A percentile compares a stretch with the other conserved stretches of the same genome.
phyloP scores from a whole-genome alignment of 2,797 vertebrate species.

The Lateolabrax maculatus region DNA sequence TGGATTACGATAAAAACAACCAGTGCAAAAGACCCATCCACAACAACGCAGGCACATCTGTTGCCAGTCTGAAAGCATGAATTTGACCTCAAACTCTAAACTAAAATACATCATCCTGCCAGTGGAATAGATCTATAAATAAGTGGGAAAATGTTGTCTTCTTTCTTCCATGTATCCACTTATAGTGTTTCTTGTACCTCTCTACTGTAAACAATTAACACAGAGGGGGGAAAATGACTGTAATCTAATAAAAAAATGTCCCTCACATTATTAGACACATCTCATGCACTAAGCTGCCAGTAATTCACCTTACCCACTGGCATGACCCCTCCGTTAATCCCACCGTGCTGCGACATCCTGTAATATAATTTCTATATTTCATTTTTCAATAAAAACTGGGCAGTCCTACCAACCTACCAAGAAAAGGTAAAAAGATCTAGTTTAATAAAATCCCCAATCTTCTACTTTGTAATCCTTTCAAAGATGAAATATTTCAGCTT shows the following conservation, averaged over 20 bases:
- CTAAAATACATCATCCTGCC: not conserved
- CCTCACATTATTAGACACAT: conserved; percentile 34
- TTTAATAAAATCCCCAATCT: not conserved
- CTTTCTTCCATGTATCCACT: not conserved
- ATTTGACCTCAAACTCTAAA: not conserved
- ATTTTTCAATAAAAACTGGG: conserved; percentile 17
- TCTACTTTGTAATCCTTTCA: not conserved
- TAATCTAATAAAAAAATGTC: conserved; percentile 36
- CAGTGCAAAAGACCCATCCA: not conserved
- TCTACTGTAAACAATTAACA: not conserved
- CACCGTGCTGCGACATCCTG: conserved; percentile 8
- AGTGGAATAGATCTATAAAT: not conserved
- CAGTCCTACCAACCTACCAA: not conserved
- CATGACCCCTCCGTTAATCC: conserved; percentile 54
- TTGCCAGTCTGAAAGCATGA: too few relatives aligned
- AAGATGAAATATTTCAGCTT: not conserved
- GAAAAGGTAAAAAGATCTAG: not conserved
- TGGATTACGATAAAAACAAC: not conserved
- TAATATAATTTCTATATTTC: conserved; percentile 8
- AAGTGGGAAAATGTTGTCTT: not conserved
- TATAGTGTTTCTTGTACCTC: not conserved
- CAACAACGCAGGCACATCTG: not conserved
- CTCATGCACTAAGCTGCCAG: conserved; percentile 41
- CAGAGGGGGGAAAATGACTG: not conserved
- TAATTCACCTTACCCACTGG: conserved; percentile 35